Evolutionary conservation across 2,113 vertebrate genomes (phyloP).

Genomic region (Morone chrysops): DNA sequence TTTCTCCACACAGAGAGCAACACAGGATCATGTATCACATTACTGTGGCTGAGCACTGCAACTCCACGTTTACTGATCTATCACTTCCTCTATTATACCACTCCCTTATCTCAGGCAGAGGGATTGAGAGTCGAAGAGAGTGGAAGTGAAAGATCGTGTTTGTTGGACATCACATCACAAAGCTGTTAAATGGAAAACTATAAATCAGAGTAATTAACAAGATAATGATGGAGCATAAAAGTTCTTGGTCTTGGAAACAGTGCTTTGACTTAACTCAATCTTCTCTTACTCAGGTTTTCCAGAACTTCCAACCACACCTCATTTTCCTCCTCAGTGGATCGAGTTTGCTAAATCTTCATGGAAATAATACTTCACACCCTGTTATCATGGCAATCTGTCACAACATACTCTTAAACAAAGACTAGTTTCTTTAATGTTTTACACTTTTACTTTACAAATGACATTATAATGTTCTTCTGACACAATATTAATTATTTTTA

Average conservation of each 20-base stretch:
- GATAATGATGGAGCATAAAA: background rate
- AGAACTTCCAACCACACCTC: background rate
- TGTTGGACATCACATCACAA: background rate
- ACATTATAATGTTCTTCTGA: background rate
- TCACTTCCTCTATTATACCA: constrained; percentile 64
- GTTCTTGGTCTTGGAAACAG: background rate
- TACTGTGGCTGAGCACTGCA: constrained; percentile 48
- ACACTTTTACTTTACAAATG: background rate
- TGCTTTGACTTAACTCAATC: background rate
- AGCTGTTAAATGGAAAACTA: background rate
- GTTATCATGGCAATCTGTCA: background rate
- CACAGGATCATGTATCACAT: constrained; percentile 48
- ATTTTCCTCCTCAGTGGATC: background rate
- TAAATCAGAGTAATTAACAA: background rate
- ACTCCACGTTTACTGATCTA: constrained; percentile 54
- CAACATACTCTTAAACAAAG: too few relatives aligned
- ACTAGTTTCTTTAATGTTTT: background rate
- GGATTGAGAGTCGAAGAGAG: constrained; percentile 8
- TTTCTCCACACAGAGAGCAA: constrained; percentile 44
- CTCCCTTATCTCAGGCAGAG: constrained; percentile 43
- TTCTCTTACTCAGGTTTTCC: background rate
- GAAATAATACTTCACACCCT: background rate
- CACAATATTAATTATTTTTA: background rate
- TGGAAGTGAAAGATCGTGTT: background rate
- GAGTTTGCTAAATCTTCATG: background rate